Conservation (phyloP, 2,113 vertebrate species). For the Eclectus roratus region DNA sequence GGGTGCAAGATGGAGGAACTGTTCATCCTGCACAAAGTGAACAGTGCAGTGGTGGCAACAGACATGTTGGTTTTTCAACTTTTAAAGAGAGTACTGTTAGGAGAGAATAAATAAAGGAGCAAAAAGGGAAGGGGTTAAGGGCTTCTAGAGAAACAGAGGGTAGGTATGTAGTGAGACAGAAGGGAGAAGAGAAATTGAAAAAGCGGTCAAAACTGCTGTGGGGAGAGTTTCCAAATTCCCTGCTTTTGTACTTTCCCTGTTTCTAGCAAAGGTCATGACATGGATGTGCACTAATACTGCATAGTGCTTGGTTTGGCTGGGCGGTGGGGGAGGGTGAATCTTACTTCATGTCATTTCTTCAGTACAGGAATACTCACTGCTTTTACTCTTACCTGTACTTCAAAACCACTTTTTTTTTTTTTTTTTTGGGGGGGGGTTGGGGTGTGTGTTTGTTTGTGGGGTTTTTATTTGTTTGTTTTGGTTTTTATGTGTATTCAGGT, state of each 20-base stretch:
- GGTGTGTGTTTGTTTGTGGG: no score
- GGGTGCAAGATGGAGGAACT: not conserved
- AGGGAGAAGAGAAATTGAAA: not conserved
- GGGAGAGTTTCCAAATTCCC: not conserved
- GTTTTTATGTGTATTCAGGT: not conserved
- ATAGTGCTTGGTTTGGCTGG: not conserved
- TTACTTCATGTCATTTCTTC: not conserved
- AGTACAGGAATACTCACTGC: not conserved
- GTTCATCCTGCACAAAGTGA: not conserved
- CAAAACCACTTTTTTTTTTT: not conserved
- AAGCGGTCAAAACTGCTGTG: not conserved
- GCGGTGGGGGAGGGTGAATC: not conserved
- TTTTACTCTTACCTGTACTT: not conserved
- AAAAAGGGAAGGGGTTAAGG: not conserved
- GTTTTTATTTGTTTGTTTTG: not conserved
- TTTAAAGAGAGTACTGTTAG: not conserved
- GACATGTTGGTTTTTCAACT: not conserved
- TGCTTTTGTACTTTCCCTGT: not conserved
- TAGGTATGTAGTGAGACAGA: not conserved
- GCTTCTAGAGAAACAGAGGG: not conserved
- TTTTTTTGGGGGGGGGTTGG: no score
- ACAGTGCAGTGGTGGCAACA: not conserved
- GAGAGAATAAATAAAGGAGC: not conserved
- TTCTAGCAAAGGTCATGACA: not conserved
- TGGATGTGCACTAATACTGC: rapidly evolving